Evolutionary conservation across 2,797 vertebrate genomes (phyloP).

Genomic region (Tiaroga cobitis): DNA sequence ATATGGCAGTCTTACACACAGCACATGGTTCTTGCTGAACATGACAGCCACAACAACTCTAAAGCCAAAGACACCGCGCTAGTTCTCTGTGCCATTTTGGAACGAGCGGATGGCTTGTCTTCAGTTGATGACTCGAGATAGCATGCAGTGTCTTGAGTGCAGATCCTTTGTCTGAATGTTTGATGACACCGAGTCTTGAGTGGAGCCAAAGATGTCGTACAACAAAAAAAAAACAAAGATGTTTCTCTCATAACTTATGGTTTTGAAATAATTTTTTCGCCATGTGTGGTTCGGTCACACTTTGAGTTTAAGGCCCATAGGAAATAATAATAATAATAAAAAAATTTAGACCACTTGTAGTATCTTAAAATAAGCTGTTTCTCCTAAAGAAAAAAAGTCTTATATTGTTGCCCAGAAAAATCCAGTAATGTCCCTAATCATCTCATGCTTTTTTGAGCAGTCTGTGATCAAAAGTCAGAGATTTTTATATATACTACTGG

Average conservation of each 20-base stretch:
- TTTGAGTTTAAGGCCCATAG: background rate
- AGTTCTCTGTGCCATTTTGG: slow-evolving; percentile 52
- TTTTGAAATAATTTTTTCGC: slow-evolving; percentile 8
- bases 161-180: slow-evolving; percentile 26
- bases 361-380: background rate
- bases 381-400: background rate
- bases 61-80: slow-evolving; percentile 52
- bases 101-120: slow-evolving; percentile 45
- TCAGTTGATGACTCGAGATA: slow-evolving; percentile 49
- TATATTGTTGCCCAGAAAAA: background rate
- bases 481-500: background rate
- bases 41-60: slow-evolving; percentile 61
- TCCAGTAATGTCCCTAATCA: background rate
- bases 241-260: background rate
- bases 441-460: background rate
- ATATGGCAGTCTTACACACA: slow-evolving; percentile 62
- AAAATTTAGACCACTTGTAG: background rate
- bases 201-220: slow-evolving; percentile 19
- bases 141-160: slow-evolving; percentile 30
- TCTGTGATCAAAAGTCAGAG: background rate
- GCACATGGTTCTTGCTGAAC: slow-evolving; percentile 61
- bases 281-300: background rate
- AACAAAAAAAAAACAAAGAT: slow-evolving; percentile 20
- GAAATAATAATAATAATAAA: background rate
- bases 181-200: slow-evolving; percentile 29